These are phyloP conservation scores for Apteryx mantelli DNA, from an alignment of 2,113 vertebrate species.

Conservation along the genomic window DNA sequence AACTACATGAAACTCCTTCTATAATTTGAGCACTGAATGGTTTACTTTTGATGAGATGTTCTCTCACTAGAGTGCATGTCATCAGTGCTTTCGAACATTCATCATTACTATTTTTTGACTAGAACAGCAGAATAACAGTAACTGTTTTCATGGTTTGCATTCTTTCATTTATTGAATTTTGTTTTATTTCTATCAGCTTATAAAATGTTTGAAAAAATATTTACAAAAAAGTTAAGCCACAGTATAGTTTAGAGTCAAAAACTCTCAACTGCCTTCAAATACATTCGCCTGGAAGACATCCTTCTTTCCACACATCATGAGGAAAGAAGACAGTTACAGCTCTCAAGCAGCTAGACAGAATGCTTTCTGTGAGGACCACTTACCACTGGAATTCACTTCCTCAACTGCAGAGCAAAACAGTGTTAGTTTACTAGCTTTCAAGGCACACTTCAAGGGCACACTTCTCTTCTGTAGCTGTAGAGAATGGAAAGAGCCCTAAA, in stretches of 20 bases:
- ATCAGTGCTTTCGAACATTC: neutral
- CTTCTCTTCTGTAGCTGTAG: neutral
- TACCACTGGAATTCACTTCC: neutral
- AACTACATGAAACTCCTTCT: neutral
- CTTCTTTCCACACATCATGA: too few relatives aligned
- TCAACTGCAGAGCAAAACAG: neutral
- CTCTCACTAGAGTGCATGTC: too few relatives aligned
- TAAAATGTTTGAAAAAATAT: neutral
- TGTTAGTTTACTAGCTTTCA: neutral
- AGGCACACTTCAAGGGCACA: neutral
- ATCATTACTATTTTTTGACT: neutral
- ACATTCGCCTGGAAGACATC: neutral
- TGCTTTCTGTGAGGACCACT: neutral
- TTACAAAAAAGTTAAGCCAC: neutral
- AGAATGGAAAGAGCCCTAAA: neutral
- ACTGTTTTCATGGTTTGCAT: neutral
- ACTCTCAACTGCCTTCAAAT: neutral
- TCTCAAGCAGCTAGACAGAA: neutral
- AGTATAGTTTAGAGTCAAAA: neutral
- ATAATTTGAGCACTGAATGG: neutral
- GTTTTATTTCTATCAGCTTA: neutral
- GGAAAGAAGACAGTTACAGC: too few relatives aligned
- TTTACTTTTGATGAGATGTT: neutral
- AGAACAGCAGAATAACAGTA: neutral
- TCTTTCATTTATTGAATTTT: neutral